phyloP scores from a whole-genome alignment of 2,888 invertebrate genomes.

The Cosmia pyralina region DNA sequence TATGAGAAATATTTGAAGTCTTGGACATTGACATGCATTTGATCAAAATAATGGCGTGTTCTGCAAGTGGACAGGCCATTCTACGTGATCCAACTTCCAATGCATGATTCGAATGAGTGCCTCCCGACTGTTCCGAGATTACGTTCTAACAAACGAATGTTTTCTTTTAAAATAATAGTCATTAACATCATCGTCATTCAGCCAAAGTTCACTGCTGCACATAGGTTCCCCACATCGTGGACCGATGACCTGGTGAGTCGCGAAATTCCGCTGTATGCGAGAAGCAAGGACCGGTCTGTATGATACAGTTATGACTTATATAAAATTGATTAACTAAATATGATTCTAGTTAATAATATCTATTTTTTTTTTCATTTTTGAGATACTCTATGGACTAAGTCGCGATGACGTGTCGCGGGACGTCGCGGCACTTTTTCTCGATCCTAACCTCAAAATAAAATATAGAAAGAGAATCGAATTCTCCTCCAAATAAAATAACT shows the following conservation, averaged over 20 bases:
- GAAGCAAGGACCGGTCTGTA: too few relatives aligned
- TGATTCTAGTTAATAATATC: background rate
- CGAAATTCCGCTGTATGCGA: too few relatives aligned
- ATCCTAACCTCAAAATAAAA: background rate
- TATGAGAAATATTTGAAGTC: background rate
- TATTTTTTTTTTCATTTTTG: background rate
- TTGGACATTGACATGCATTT: background rate
- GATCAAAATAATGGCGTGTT: background rate
- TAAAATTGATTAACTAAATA: too few relatives aligned
- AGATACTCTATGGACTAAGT: background rate
- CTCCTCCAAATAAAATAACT: background rate
- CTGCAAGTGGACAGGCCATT: background rate
- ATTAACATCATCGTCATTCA: too few relatives aligned
- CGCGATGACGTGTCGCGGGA: too few relatives aligned
- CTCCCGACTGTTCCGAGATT: too few relatives aligned
- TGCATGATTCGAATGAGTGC: too few relatives aligned
- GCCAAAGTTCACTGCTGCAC: too few relatives aligned
- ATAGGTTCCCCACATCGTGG: too few relatives aligned
- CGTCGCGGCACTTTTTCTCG: background rate
- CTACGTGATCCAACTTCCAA: background rate
- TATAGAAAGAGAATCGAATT: background rate
- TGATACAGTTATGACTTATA: background rate
- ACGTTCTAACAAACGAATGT: background rate
- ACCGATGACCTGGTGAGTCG: too few relatives aligned
- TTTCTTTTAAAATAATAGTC: background rate